Evolutionary conservation across 2,113 vertebrate species (phyloP), one percentile per base, ranked within the genome.

Genomic region (Harpagus bidentatus): DNA sequence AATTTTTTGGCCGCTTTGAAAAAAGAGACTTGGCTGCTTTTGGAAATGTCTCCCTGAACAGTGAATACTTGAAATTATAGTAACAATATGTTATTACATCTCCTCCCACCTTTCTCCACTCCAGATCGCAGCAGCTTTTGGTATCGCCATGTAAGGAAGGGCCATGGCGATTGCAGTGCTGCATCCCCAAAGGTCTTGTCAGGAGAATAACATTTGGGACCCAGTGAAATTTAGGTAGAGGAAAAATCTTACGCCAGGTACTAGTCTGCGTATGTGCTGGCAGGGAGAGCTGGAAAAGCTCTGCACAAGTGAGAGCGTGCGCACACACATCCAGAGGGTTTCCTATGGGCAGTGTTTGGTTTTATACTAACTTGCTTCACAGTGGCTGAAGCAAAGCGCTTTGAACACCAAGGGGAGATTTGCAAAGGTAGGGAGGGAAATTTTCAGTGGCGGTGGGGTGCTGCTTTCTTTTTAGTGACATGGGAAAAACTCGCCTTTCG

Each of bases 91-190:
- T 38, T 48, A 48, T 6, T 47, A 47, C 11, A 28, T 38, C 38
- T 71, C 59, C 28, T 88, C 50, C n/a, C 26, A 43, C 11, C 45
- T 62, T 72, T 58, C 55, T 88, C n/a, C 26, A 7, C 12, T n/a
- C n/a, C n/a, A 48, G 42, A 23, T 38, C 47, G 62, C 45, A 74
- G 69, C 32, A 74, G 84, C 42, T 87, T 45, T 67, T 21, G 76
- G 15, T 18, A 13, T 20, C 0, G 0, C 4, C 2, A 0, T 1
- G 0, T 48, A 25, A 86, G 43, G 15, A 31, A 26, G 17, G 36
- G n/a, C 52, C 9, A 17, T 14, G 40, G 34, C 16, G 62, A 40
- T 3, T 11, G 29, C 6, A 72, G 38, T 1, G 1, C 63, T 43
- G 40, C 23, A 55, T 29, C 38, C 18, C 5, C 3, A 2, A 34